Conservation (phyloP, 2,888 invertebrate species). For the Yponomeuta evonymella region DNA sequence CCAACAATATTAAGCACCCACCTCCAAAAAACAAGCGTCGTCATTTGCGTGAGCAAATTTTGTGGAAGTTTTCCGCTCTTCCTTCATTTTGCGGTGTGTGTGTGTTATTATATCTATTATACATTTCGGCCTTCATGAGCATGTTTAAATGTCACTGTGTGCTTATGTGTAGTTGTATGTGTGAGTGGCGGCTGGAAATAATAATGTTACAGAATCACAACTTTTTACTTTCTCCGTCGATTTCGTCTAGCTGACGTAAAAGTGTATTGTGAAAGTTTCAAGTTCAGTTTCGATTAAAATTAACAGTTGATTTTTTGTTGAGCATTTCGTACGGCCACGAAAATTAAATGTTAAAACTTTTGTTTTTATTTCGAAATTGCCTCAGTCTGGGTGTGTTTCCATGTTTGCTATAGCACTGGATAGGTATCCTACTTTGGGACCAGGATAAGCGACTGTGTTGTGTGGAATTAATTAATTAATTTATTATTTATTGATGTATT, state of each 20-base stretch:
- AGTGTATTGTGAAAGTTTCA: background rate
- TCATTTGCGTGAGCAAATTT: constrained; percentile 74
- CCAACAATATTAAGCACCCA: constrained; percentile 58
- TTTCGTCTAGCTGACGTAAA: background rate
- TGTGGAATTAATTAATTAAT: too few species aligned
- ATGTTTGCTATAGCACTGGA: too few species aligned
- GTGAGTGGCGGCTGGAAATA: background rate
- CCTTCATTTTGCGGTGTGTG: constrained; percentile 24
- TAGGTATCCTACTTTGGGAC: too few species aligned
- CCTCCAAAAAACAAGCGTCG: constrained; percentile 73
- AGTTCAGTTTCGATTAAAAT: too few species aligned
- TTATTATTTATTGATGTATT: too few species aligned
- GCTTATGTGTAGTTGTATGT: background rate
- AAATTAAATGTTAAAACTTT: too few species aligned
- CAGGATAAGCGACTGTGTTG: too few species aligned
- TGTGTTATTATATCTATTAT: constrained; percentile 40
- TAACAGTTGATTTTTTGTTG: too few species aligned
- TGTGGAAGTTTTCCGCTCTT: constrained; percentile 70
- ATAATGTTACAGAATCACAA: background rate
- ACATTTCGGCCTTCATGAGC: constrained; percentile 28
- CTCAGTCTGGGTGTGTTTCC: too few species aligned
- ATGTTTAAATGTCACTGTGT: constrained; percentile 14
- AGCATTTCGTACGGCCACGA: too few species aligned
- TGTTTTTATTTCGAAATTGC: too few species aligned
- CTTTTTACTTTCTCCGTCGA: background rate